Percentiles rank a stretch among this genome's conserved stretches.
Evolutionary conservation across 1,140 invertebrate genomes (phyloP).

Genomic region (silkworm (Bombyx mori)): DNA sequence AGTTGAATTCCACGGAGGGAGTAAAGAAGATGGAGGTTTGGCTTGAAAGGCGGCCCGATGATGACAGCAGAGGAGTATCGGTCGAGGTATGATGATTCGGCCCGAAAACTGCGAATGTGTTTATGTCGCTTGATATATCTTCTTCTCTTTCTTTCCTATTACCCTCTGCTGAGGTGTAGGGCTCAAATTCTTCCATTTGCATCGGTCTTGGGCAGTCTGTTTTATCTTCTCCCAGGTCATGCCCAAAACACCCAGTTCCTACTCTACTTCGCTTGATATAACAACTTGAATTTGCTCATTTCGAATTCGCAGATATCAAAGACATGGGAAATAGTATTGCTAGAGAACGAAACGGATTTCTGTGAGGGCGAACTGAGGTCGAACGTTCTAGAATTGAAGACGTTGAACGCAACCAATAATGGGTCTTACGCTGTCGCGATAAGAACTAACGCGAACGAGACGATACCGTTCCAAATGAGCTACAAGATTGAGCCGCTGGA

Average conservation of each 20-base stretch:
- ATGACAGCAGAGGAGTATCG: neutral
- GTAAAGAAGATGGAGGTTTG: conserved; percentile 21
- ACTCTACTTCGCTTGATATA: no score
- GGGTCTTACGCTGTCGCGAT: conserved; percentile 24
- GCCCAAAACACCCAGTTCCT: no score
- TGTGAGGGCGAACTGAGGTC: conserved; percentile 12
- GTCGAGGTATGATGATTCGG: neutral
- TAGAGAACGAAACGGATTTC: conserved; percentile 19
- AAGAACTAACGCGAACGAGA: conserved; percentile 34
- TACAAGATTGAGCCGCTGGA: conserved; percentile 78
- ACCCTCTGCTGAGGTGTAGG: no score
- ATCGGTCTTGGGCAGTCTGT: no score
- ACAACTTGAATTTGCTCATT: neutral
- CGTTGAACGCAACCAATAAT: conserved; percentile 8
- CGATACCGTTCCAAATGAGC: conserved; percentile 74
- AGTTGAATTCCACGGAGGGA: conserved; percentile 9
- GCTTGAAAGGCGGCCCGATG: conserved; percentile 21
- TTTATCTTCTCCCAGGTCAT: no score
- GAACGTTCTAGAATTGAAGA: conserved; percentile 49
- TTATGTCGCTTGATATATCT: no score
- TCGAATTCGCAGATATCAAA: conserved; percentile 11
- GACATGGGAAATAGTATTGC: conserved; percentile 14
- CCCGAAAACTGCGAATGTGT: no score
- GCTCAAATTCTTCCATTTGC: no score
- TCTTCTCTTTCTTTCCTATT: no score